Evolutionary conservation across 2,888 invertebrate genomes (phyloP), one percentile per base, ranked within the genome.

Genomic region (Euzetes globulus): DNA sequence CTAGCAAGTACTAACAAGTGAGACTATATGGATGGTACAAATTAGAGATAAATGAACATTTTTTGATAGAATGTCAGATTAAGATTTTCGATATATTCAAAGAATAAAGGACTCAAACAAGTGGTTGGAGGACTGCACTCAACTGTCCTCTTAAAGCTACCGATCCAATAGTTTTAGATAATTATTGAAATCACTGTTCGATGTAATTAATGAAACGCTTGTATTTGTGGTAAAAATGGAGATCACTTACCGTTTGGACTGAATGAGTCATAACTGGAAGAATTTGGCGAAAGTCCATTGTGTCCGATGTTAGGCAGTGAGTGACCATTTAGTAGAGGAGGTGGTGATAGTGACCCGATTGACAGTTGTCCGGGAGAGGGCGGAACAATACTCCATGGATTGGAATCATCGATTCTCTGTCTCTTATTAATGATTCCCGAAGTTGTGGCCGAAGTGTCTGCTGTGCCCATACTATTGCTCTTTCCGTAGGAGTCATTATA

Each of bases 351-450:
- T 15, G 78, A 78, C 37, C 77, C 77, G 15, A 77, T 52, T 33
- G 78, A 78, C 55, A 76, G 68, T 22, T 75, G 77, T 3, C 75
- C 74, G 9, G 78, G 78, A 13, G 77, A 77, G 6, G 77, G 77
- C 4, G 71, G 71, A 22, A 71, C 17, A 17, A 78, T 63, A 33
- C 33, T 33, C 78, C 78, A 78, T n/a, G 33, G 15, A 17, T 71
- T 68, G 50, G 75, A 73, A 11, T 76, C 76, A 9, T 77, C 77
- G 0, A 50, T n/a, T 60, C 76, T 73, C 15, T 72, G 52, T 50
- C 77, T 22, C 37, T 77, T 77, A 68, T 71, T 71, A 2, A 37
- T 25, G 5, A 17, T n/a, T n/a, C 41, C 74, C 33, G 77, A 77
- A 5, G 73, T 65, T 70, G 70, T 75, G 25, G 74, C 60, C 15